Evolutionary conservation across 1,140 invertebrate genomes (phyloP).

Genomic region (Brachionus calyciflorus): DNA sequence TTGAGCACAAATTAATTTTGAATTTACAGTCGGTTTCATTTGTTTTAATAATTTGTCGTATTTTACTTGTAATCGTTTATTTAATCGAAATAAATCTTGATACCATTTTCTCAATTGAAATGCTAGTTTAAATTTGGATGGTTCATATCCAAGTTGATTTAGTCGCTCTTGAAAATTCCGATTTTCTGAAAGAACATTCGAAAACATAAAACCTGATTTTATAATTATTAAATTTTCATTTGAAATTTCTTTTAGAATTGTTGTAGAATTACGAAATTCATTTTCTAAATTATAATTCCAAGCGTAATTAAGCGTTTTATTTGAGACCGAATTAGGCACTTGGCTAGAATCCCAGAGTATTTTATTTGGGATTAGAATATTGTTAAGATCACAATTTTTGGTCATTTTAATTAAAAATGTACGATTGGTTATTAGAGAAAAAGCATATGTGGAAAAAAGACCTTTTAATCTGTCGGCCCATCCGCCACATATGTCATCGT

Average conservation of each 20-base stretch:
- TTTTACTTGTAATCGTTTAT: neutral
- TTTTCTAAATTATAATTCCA: neutral
- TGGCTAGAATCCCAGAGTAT: neutral
- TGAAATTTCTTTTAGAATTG: neutral
- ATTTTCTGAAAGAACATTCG: neutral
- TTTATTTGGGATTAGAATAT: neutral
- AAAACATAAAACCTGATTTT: constrained; percentile 13
- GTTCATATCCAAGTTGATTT: neutral
- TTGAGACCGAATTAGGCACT: neutral
- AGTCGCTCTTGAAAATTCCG: neutral
- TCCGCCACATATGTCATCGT: constrained; percentile 24
- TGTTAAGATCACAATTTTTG: constrained; percentile 15
- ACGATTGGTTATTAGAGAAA: constrained; percentile 26
- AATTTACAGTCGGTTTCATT: neutral
- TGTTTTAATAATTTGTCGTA: neutral
- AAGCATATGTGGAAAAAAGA: constrained; percentile 35
- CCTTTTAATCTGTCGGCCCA: constrained; percentile 32
- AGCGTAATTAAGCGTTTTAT: neutral
- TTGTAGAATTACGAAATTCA: neutral
- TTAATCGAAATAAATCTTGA: neutral
- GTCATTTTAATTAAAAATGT: constrained; percentile 1
- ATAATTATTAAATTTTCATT: constrained; percentile 4
- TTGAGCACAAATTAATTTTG: constrained; percentile 21
- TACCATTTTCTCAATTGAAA: constrained; percentile 29
- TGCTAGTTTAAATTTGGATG: neutral